These are phyloP conservation scores for Neomonachus schauinslandi DNA, from an alignment of 2,113 vertebrate species.

Conservation along the genomic window DNA sequence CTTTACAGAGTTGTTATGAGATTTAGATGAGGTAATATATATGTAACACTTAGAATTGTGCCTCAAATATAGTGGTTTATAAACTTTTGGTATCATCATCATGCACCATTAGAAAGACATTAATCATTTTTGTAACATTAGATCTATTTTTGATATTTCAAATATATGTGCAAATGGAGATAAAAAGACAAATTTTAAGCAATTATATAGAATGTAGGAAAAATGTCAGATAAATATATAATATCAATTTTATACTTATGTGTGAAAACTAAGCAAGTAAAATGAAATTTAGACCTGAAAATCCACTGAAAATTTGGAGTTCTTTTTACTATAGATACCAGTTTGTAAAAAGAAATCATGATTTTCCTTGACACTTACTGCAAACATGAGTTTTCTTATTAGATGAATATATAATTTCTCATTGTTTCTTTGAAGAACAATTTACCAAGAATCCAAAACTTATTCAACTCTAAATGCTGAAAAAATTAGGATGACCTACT, in stretches of 20 bases:
- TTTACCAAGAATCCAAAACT: neutral
- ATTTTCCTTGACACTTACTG: neutral
- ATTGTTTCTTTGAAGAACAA: neutral
- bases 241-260: neutral
- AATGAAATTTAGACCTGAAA: neutral
- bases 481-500: neutral
- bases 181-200: conserved; percentile 13
- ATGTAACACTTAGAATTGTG: neutral
- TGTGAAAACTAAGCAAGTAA: neutral
- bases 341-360: neutral
- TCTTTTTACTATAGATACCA: neutral
- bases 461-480: neutral
- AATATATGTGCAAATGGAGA: neutral
- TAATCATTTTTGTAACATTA: neutral
- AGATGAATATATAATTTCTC: neutral
- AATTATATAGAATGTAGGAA: neutral
- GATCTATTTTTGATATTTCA: neutral
- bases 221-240: neutral
- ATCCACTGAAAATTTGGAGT: neutral
- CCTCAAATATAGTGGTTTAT: neutral
- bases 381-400: conserved; percentile 7
- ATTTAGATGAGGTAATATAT: neutral
- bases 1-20: neutral
- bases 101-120: neutral
- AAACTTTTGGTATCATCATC: neutral